These are phyloP conservation scores for Aricia artaxerxes DNA, from an alignment of 2,888 invertebrate species.

Conservation along the genomic window DNA sequence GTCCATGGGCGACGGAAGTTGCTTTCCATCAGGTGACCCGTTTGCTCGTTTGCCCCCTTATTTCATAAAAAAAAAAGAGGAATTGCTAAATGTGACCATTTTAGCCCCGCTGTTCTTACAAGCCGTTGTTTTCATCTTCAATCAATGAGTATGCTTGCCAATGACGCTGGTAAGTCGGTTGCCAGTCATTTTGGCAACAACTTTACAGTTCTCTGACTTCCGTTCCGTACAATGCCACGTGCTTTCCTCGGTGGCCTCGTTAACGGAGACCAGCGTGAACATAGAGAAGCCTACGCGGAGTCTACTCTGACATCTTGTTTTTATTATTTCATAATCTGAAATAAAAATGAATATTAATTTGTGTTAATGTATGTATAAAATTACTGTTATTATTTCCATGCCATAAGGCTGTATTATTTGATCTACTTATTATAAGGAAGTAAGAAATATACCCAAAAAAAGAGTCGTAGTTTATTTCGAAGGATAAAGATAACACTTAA, in stretches of 20 bases:
- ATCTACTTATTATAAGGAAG: neutral
- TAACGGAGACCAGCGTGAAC: neutral
- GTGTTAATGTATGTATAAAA: neutral
- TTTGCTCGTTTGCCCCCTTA: no score
- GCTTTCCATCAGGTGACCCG: no score
- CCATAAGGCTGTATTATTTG: neutral
- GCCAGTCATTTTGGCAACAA: neutral
- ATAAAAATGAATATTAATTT: neutral
- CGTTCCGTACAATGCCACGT: neutral
- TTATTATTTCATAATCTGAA: neutral
- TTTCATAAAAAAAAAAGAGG: no score
- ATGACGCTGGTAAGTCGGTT: neutral
- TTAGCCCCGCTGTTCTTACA: no score
- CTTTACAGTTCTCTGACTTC: neutral
- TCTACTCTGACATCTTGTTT: neutral
- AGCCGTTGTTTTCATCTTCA: neutral
- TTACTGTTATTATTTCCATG: neutral
- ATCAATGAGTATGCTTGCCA: neutral
- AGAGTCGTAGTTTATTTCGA: neutral
- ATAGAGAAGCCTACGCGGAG: neutral
- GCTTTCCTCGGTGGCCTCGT: neutral
- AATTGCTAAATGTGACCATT: no score
- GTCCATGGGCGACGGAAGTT: no score
- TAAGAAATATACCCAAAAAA: neutral
- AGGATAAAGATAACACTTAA: neutral